A percentile compares a stretch with the other conserved stretches of the same genome.
Evolutionary conservation across 2,113 vertebrate genomes (phyloP).

Genomic region (Oenanthe oenanthe): DNA sequence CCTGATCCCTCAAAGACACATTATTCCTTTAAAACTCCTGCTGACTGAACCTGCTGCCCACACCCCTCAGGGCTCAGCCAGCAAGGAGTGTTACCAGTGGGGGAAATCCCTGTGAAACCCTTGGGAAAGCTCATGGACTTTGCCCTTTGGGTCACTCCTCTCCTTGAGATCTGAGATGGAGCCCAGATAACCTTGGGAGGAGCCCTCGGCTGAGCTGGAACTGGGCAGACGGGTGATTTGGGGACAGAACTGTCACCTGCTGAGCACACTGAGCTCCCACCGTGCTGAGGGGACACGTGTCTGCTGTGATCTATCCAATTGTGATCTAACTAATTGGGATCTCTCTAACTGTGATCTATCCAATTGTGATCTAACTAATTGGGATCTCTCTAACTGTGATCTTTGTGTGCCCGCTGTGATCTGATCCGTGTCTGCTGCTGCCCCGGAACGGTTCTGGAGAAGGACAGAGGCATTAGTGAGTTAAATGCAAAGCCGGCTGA

Average conservation of each 20-base stretch:
- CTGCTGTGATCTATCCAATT: not conserved
- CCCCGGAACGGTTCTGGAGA: fast-evolving
- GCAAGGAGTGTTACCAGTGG: fast-evolving
- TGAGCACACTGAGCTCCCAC: fast-evolving
- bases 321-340: not conserved
- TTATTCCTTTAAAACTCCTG: too few species aligned
- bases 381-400: too few species aligned
- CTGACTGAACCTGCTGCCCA: not conserved
- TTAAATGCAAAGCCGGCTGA: fast-evolving
- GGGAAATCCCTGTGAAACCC: not conserved
- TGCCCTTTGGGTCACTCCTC: not conserved
- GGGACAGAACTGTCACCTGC: fast-evolving
- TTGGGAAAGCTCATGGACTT: not conserved
- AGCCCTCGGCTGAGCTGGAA: not conserved
- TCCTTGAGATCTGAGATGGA: not conserved
- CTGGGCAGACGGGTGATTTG: fast-evolving
- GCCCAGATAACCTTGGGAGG: not conserved
- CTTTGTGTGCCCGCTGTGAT: too few species aligned
- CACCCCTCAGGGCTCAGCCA: not conserved
- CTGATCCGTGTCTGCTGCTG: fast-evolving
- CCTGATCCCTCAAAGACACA: too few species aligned
- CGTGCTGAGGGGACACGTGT: fast-evolving
- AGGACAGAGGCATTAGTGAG: not conserved
- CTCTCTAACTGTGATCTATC: too few species aligned
- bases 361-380: not conserved